These are phyloP conservation scores for Illadopsis cleaveri DNA, from an alignment of 2,113 vertebrate species.

Conservation along the genomic window DNA sequence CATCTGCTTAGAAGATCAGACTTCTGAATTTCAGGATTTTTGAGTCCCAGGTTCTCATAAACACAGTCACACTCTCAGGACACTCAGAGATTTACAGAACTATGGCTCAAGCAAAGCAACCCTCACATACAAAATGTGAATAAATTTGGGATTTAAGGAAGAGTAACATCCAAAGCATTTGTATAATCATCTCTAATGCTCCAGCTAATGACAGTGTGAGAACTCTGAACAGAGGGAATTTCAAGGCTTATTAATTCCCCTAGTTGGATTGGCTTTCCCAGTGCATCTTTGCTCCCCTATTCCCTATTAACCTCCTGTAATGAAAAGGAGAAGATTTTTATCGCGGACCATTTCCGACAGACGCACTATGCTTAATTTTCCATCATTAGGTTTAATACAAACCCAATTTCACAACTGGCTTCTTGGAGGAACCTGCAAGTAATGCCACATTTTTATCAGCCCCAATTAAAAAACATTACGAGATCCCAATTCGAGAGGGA, in stretches of 20 bases:
- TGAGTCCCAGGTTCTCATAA: background rate
- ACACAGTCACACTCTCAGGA: background rate
- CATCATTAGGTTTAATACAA: constrained; percentile 79
- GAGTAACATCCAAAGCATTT: constrained; percentile 64
- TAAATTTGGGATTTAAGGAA: constrained; percentile 67
- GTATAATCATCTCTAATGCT: constrained; percentile 68
- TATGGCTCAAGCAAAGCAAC: constrained; percentile 40
- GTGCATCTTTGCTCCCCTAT: constrained; percentile 69
- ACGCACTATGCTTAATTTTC: constrained; percentile 78
- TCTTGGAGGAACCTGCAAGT: constrained; percentile 74
- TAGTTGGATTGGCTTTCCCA: constrained; percentile 68
- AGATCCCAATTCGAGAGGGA: constrained; percentile 63
- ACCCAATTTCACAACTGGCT: constrained; percentile 80
- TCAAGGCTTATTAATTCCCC: constrained; percentile 81
- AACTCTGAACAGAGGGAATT: constrained; percentile 74
- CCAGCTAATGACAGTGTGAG: constrained; percentile 68
- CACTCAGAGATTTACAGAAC: background rate
- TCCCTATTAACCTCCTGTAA: constrained; percentile 78
- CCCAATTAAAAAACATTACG: constrained; percentile 75
- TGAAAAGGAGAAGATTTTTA: constrained; percentile 70
- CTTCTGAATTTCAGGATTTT: background rate
- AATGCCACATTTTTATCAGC: constrained; percentile 75
- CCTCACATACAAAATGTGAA: constrained; percentile 36
- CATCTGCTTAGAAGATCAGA: background rate
- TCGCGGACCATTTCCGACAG: constrained; percentile 70